phyloP scores from a whole-genome alignment of 2,888 invertebrate species.

The Chymomyza procnemis region DNA sequence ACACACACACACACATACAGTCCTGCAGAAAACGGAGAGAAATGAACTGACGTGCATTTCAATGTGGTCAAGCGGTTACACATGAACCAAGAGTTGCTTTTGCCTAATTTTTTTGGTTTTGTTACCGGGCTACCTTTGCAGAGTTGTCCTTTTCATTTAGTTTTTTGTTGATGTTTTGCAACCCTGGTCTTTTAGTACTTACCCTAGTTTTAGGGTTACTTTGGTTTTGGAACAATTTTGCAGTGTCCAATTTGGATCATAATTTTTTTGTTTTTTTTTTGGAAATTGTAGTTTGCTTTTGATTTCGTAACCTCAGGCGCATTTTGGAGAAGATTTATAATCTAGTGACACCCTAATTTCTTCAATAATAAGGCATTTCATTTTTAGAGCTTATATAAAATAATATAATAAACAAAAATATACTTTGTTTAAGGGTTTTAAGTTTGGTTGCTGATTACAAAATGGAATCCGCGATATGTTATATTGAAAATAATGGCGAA shows the following conservation, averaged over 20 bases:
- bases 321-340: too few species aligned
- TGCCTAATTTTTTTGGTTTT: constrained; percentile 15
- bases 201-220: constrained; percentile 39
- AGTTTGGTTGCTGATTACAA: too few species aligned
- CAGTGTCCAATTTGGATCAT: too few species aligned
- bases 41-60: constrained; percentile 5
- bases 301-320: too few species aligned
- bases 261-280: background rate
- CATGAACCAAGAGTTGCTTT: constrained; percentile 32
- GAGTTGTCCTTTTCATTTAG: constrained; percentile 30
- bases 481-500: too few species aligned
- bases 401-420: too few species aligned
- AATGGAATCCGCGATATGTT: too few species aligned
- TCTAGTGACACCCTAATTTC: too few species aligned
- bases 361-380: too few species aligned
- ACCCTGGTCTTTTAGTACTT: constrained; percentile 58
- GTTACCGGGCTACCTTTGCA: constrained; percentile 24
- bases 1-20: constrained; percentile 29
- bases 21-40: background rate
- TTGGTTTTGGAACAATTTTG: too few species aligned
- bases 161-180: constrained; percentile 20
- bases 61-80: constrained; percentile 37
- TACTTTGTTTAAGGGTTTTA: too few species aligned
- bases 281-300: constrained; percentile 3
- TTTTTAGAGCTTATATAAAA: too few species aligned